Percentiles rank a stretch among this genome's conserved stretches.
phyloP scores from a whole-genome alignment of 2,113 vertebrate genomes.

The Toxotes jaculatrix region DNA sequence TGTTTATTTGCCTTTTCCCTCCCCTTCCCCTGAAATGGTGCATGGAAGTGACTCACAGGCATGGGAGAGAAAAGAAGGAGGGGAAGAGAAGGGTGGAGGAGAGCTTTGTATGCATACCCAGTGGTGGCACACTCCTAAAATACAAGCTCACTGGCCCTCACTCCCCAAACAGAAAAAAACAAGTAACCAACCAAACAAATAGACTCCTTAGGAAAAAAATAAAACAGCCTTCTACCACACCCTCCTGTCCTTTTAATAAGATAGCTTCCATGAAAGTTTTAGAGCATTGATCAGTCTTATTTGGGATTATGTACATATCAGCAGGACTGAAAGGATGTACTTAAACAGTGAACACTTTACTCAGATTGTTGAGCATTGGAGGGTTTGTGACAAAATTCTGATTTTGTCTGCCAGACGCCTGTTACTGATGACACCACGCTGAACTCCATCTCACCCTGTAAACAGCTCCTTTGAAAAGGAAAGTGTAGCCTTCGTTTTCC shows the following conservation, averaged over 20 bases:
- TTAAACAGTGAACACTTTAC: conserved; percentile 6
- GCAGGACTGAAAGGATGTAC: neutral
- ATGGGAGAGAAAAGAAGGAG: conserved; percentile 62
- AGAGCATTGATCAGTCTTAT: conserved; percentile 11
- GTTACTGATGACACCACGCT: conserved; percentile 27
- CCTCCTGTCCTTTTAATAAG: conserved; percentile 11
- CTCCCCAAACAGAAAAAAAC: conserved; percentile 26
- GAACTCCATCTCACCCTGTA: conserved; percentile 58
- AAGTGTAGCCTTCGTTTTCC: conserved; percentile 30
- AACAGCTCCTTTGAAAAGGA: conserved; percentile 42
- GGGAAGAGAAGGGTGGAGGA: conserved; percentile 39
- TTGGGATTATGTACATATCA: conserved; percentile 33
- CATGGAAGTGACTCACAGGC: conserved; percentile 81
- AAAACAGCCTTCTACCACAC: neutral
- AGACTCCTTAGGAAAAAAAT: neutral
- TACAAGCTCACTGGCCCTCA: conserved; percentile 20
- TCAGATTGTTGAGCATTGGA: neutral
- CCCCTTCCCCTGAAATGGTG: conserved; percentile 74
- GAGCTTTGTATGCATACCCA: conserved; percentile 47
- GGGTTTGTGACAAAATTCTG: conserved; percentile 31
- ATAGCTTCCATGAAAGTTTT: conserved; percentile 4
- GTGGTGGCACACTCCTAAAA: conserved; percentile 62
- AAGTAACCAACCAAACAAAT: conserved; percentile 12
- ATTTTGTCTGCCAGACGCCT: conserved; percentile 29
- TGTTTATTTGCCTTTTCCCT: conserved; percentile 85